Evolutionary conservation across 2,888 invertebrate species (phyloP), one percentile per base, ranked within the genome.

Genomic region (Temnothorax ravouxi): DNA sequence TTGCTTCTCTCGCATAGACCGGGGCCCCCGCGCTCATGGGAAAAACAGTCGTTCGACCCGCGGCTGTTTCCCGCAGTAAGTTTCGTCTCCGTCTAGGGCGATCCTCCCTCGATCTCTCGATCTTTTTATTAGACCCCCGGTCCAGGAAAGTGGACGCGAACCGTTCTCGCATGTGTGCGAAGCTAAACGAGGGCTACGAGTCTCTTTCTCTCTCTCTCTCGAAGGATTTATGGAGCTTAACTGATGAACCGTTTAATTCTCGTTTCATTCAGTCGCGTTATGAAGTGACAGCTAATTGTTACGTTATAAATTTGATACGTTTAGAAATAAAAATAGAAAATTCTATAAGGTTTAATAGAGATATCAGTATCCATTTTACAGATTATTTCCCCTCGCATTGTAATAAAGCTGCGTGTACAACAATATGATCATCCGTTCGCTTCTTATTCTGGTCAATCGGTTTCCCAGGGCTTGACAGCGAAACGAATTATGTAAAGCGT

Each of bases 1-100:
- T 90, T 84, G 74, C 56, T 29, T 29, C 29, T 80, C 74, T 47
- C 79, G 69, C 47, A 69, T 50, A 71, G 84, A 86, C 72, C 64
- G 54, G 44, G 59, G n/a, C 61, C 86, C 34, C 74, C 15, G 66
- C n/a, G 69, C 44, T 62, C 87, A 89, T 91, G 91, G 88, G 90
- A 90, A 90, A 85, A 86, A 82, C 79, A 82, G 50, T 56, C 38
- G 64, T 25, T 56, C 38, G 72, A 41, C 13, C 56, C 13, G 41
- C 61, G 67, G 29, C 15, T 44, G 61, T 83, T 83, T 89, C 90
- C 83, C 87, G 86, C 83, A 83, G 52, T 89, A 87, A 85, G 56
- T 88, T 85, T 74, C 72, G 34, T 79, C 44, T 56, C 74, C 47
- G 74, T 34, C 54, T 18, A 44, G 21, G 56, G 29, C 41, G 50